Evolutionary conservation across 2,888 invertebrate species (phyloP).

Genomic region (Xylophagus ater): DNA sequence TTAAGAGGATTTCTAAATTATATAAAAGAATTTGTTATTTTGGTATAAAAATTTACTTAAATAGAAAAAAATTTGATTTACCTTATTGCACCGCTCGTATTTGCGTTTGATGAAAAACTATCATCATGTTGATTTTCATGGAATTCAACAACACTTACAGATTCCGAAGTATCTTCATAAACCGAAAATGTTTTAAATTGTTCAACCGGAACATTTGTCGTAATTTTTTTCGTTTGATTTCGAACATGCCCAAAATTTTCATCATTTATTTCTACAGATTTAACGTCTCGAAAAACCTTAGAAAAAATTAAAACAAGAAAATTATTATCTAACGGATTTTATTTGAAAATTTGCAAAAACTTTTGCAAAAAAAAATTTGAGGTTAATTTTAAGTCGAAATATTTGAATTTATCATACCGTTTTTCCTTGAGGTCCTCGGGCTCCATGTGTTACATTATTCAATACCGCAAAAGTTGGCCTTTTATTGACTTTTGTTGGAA

Average conservation of each 20-base stretch:
- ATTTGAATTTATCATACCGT: conserved; percentile 28
- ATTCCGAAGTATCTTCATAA: conserved; percentile 49
- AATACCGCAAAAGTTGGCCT: conserved; percentile 21
- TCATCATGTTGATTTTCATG: conserved; percentile 7
- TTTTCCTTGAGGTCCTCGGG: conserved; percentile 24
- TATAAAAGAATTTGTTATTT: background rate
- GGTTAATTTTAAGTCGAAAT: conserved; percentile 8
- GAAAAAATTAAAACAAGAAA: conserved; percentile 4
- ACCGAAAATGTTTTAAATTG: conserved; percentile 68
- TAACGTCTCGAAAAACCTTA: conserved; percentile 28
- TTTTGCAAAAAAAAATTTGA: too few relatives aligned
- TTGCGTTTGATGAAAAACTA: conserved; percentile 13
- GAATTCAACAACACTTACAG: conserved; percentile 27
- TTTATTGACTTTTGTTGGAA: conserved; percentile 13
- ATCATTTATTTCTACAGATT: conserved; percentile 20
- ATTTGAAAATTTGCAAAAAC: conserved; percentile 18
- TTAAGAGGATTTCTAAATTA: conserved; percentile 14
- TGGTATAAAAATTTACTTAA: background rate
- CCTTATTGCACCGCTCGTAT: conserved; percentile 16
- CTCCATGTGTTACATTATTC: conserved; percentile 14
- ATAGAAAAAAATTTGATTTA: conserved; percentile 2
- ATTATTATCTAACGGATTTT: conserved; percentile 10
- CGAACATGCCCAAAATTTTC: background rate
- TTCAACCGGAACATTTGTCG: conserved; percentile 45
- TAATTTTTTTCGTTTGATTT: background rate